These are phyloP conservation scores for Tetramorium bicarinatum DNA, from an alignment of 2,888 invertebrate species.

Conservation along the genomic window DNA sequence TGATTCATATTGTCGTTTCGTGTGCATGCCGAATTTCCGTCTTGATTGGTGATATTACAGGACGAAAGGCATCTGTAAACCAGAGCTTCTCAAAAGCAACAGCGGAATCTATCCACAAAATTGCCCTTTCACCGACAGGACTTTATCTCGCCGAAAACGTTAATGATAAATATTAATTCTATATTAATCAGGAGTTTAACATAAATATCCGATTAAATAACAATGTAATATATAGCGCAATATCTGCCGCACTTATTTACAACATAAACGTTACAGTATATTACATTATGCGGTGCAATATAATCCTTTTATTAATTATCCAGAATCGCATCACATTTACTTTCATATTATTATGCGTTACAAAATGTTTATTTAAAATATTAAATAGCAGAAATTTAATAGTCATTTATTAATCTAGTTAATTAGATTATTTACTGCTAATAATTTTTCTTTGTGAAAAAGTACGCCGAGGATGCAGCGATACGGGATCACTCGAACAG, in stretches of 20 bases:
- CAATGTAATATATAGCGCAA: neutral
- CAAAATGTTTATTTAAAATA: constrained; percentile 3
- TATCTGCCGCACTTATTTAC: constrained; percentile 2
- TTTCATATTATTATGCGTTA: neutral
- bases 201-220: constrained; percentile 22
- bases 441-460: constrained; percentile 1
- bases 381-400: neutral
- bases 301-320: constrained; percentile 32
- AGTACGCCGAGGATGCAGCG: neutral
- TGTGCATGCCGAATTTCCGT: constrained; percentile 71
- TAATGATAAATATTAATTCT: constrained; percentile 6
- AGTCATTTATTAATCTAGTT: constrained; percentile 12
- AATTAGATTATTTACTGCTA: constrained; percentile 13
- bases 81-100: constrained; percentile 67
- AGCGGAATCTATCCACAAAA: neutral
- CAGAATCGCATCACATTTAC: constrained; percentile 24
- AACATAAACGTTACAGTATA: neutral
- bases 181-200: neutral
- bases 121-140: neutral
- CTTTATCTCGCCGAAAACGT: neutral
- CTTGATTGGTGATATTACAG: constrained; percentile 80
- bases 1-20: constrained; percentile 82
- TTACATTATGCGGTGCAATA: constrained; percentile 22
- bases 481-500: neutral
- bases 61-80: constrained; percentile 54